These are phyloP conservation scores for Tinamus major DNA, from an alignment of 2,797 vertebrate species.

Conservation along the genomic window DNA sequence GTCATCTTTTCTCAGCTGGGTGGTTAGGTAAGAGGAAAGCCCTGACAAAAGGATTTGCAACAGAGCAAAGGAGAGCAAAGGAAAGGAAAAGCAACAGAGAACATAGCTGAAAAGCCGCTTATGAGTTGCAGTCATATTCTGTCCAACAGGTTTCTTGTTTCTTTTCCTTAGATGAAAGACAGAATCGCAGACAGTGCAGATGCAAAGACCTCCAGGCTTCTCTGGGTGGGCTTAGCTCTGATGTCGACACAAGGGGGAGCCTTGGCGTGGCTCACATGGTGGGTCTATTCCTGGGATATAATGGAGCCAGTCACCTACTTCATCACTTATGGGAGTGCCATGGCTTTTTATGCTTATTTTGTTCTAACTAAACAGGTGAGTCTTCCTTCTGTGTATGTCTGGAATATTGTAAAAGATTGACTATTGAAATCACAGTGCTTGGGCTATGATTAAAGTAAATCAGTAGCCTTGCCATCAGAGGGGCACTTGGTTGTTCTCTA, in stretches of 20 bases:
- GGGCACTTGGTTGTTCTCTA: not conserved
- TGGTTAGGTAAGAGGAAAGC: not conserved
- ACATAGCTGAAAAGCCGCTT: not conserved
- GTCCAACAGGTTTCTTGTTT: not conserved
- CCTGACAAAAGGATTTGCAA: not conserved
- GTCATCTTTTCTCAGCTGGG: not conserved
- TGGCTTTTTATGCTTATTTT: conserved; percentile 91
- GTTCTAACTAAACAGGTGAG: conserved; percentile 91
- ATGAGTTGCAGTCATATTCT: not conserved
- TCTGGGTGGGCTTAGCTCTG: conserved; percentile 91
- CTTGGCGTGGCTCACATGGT: conserved; percentile 95
- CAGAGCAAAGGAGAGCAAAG: too few relatives aligned
- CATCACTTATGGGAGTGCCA: conserved; percentile 91
- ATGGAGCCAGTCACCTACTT: conserved; percentile 98
- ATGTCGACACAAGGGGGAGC: conserved; percentile 92
- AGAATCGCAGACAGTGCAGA: conserved; percentile 80
- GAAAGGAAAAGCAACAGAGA: not conserved
- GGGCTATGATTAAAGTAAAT: not conserved
- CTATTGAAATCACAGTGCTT: not conserved
- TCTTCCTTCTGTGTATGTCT: not conserved
- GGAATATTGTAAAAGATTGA: not conserved
- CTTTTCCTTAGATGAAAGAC: conserved; percentile 83
- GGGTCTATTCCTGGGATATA: conserved; percentile 98
- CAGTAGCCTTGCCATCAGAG: not conserved
- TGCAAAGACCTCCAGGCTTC: conserved; percentile 78